phyloP scores from a whole-genome alignment of 1,140 invertebrate species.

The Aricia agestis region DNA sequence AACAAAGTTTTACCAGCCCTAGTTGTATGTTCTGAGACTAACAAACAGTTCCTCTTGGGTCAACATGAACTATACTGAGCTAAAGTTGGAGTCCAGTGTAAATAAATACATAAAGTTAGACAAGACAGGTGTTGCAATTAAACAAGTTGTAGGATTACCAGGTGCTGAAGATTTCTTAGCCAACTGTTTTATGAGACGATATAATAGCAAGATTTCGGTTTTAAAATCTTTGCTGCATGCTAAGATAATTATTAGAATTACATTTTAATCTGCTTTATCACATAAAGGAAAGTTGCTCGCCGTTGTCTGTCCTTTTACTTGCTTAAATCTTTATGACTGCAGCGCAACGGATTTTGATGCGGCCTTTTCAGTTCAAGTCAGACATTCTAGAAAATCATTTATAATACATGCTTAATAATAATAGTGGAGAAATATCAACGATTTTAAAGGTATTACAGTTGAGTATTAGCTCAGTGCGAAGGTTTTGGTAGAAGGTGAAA shows the following conservation, averaged over 20 bases:
- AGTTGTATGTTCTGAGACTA: background rate
- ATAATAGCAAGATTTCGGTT: background rate
- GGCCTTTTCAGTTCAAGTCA: too few species aligned
- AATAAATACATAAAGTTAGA: slow-evolving; percentile 5
- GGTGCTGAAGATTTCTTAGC: background rate
- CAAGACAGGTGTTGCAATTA: slow-evolving; percentile 7
- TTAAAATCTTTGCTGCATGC: background rate
- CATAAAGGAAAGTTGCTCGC: too few species aligned
- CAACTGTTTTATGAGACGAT: background rate
- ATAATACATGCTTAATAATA: too few species aligned
- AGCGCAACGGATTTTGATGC: too few species aligned
- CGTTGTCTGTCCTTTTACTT: too few species aligned
- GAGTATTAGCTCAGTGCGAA: too few species aligned
- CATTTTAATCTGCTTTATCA: background rate
- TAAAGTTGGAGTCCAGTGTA: slow-evolving; percentile 1
- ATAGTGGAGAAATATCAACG: too few species aligned
- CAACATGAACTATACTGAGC: background rate
- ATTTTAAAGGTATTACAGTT: too few species aligned
- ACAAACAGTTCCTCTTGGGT: slow-evolving; percentile 9
- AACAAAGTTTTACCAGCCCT: background rate
- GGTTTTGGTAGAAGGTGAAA: too few species aligned
- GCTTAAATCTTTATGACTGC: too few species aligned
- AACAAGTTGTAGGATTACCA: background rate
- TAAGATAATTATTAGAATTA: background rate
- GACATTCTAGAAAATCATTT: too few species aligned